Base-by-base conservation (phyloP, 2,797 vertebrate genomes). In the Perdix hodgsoniae region DNA sequence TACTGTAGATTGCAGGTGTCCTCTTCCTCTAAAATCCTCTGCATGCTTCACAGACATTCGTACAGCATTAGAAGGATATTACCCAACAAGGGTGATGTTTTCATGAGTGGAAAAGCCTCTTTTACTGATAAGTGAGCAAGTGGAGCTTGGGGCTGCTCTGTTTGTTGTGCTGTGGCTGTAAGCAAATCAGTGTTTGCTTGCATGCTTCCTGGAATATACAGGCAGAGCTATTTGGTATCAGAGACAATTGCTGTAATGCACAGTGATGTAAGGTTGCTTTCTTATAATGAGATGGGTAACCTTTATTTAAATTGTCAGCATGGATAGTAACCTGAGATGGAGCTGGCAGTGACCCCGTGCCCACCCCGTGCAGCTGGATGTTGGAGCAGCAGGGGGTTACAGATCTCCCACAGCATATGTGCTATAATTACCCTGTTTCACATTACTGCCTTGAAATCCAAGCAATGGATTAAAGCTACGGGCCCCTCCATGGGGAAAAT, bases 361-460 rank as follows among this genome's bases (percentile, higher is more conserved):
- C 49, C 14, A 5, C 40, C 77, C 47, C 57, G 73, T 66, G 65
- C 45, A 45, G 37, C 57, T 63, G 82, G 45, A 19, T 76, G 63
- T 45, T 50, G 66, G 54, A 95, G 86, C 90, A 73, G 73, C 37
- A 27, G 50, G 85, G 67, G 72, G 49, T 63, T 72, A 47, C 3
- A 2, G 39, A 78, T 91, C 65, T 85, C 49, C 54, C 82, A 70
- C 79, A 87, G 44, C 59, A n/a, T 64, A 80, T 64, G 82, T 64
- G 80, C 67, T 79, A 1, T 95, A 91, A 95, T 94, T 94, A 84
- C 93, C 93, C 71, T 1, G 8, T 57, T 90, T 84, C 70, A 74
- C 61, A 80, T 89, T 90, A 21, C 40, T 71, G 84, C 10, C 29
- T 92, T 86, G 54, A 90, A 93, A 92, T 31, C 78, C 90, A 50